A percentile compares a stretch with the other conserved stretches of the same genome.
Conservation (phyloP, 2,888 invertebrate species). For the Chrysolina americana region DNA sequence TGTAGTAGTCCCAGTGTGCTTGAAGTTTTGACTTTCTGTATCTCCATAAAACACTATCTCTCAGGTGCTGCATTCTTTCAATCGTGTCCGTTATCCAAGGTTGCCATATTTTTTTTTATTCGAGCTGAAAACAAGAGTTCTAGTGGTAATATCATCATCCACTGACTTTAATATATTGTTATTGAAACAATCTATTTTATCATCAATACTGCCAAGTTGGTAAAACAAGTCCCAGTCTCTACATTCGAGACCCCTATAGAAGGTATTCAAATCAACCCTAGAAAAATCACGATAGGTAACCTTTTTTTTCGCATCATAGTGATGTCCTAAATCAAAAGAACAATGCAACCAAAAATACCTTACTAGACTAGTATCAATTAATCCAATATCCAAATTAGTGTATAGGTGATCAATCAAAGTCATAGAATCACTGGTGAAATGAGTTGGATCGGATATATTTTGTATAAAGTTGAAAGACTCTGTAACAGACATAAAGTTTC, state of each 20-base stretch:
- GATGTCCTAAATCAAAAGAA: not conserved
- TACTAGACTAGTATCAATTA: not conserved
- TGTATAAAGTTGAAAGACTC: not conserved
- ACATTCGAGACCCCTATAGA: not conserved
- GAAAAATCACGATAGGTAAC: not conserved
- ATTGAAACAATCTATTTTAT: conserved; percentile 6
- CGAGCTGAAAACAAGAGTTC: not conserved
- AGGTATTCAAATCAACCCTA: not conserved
- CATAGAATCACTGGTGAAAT: not conserved
- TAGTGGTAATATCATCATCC: conserved; percentile 1
- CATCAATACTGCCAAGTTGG: conserved; percentile 9
- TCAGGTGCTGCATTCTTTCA: conserved; percentile 2
- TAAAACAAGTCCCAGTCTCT: not conserved
- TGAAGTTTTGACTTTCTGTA: conserved; percentile 5
- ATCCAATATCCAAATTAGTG: conserved; percentile 5
- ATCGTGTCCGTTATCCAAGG: conserved; percentile 19
- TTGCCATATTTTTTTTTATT: conserved; percentile 1
- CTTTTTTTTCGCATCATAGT: not conserved
- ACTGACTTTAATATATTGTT: not conserved
- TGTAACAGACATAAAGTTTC: not conserved
- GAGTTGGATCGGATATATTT: not conserved
- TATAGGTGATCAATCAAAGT: conserved; percentile 17
- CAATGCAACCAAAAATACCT: conserved; percentile 7
- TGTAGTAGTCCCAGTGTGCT: not conserved
- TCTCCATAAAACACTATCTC: conserved; percentile 1